A percentile compares a stretch with the other conserved stretches of the same genome.
phyloP scores from a whole-genome alignment of 2,888 invertebrate genomes.

The Phyllotreta striolata region DNA sequence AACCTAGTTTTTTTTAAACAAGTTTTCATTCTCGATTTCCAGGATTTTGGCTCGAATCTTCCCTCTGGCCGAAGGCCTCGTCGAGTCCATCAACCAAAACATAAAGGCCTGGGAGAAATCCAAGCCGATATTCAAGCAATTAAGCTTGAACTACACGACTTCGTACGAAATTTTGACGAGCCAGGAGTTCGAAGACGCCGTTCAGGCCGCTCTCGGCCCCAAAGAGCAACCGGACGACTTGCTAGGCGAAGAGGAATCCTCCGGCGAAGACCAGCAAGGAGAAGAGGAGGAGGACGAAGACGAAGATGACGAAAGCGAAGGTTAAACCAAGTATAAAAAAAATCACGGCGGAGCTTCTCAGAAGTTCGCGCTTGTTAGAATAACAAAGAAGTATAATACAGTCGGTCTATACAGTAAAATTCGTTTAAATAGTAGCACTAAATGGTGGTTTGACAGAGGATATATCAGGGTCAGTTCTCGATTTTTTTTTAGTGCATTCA shows the following conservation, averaged over 20 bases:
- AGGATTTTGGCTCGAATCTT: conserved; percentile 66
- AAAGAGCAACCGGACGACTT: conserved; percentile 3
- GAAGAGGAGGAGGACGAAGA: conserved; percentile 1
- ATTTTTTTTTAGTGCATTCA: too few relatives aligned
- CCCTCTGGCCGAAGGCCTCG: conserved; percentile 62
- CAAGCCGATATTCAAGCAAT: conserved; percentile 56
- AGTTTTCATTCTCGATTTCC: conserved; percentile 36
- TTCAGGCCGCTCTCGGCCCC: conserved; percentile 42
- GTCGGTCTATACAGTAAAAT: too few relatives aligned
- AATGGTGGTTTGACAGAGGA: too few relatives aligned
- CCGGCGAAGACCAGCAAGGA: background rate
- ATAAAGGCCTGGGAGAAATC: conserved; percentile 68
- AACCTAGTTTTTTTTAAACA: background rate
- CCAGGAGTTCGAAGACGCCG: conserved; percentile 50
- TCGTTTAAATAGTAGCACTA: too few relatives aligned
- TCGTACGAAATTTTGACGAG: conserved; percentile 52
- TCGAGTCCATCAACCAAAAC: conserved; percentile 65
- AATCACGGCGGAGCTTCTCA: too few relatives aligned
- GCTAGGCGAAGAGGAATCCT: background rate
- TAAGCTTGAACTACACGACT: conserved; percentile 46
- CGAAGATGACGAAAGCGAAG: conserved; percentile 12
- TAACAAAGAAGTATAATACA: too few relatives aligned
- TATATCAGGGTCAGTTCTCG: too few relatives aligned
- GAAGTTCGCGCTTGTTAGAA: too few relatives aligned
- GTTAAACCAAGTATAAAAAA: conserved; percentile 14